phyloP scores from a whole-genome alignment of 2,113 vertebrate genomes.

The Triplophysa siluroides region DNA sequence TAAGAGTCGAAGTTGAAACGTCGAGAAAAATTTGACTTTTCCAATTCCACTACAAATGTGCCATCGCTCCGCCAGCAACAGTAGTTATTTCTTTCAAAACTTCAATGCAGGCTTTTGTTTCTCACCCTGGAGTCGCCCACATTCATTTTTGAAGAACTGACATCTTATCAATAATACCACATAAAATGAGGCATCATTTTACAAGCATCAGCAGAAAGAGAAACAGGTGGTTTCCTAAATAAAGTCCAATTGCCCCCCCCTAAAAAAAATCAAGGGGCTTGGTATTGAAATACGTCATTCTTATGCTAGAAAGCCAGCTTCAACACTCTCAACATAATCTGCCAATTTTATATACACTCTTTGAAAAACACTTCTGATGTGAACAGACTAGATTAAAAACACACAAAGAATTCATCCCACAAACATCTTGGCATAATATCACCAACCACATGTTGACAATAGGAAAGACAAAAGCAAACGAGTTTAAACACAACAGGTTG shows the following conservation, averaged over 20 bases:
- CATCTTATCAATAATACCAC: slow-evolving; percentile 4
- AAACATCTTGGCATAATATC: slow-evolving; percentile 1
- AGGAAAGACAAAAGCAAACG: not conserved
- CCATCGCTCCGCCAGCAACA: slow-evolving; percentile 1
- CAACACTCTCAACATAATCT: not conserved
- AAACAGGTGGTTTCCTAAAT: slow-evolving; percentile 25
- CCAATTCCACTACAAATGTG: slow-evolving; percentile 27
- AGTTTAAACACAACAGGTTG: not conserved
- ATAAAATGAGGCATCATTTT: not conserved
- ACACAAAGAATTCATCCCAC: not conserved
- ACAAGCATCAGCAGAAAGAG: not conserved
- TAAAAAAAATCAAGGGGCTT: not conserved
- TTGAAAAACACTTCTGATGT: not conserved
- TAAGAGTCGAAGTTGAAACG: slow-evolving; percentile 7
- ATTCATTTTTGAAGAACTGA: not conserved
- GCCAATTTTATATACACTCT: not conserved
- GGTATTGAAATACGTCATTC: not conserved
- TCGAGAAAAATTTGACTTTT: slow-evolving; percentile 14
- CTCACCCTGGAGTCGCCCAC: not conserved
- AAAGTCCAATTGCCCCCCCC: not conserved
- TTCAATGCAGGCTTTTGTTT: not conserved
- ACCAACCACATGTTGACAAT: not conserved
- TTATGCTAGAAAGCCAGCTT: not conserved
- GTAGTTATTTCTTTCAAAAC: not conserved
- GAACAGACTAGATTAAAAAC: not conserved